phyloP scores from a whole-genome alignment of 92 coral and sea anemone species.

The Epizoanthus stellaris region DNA sequence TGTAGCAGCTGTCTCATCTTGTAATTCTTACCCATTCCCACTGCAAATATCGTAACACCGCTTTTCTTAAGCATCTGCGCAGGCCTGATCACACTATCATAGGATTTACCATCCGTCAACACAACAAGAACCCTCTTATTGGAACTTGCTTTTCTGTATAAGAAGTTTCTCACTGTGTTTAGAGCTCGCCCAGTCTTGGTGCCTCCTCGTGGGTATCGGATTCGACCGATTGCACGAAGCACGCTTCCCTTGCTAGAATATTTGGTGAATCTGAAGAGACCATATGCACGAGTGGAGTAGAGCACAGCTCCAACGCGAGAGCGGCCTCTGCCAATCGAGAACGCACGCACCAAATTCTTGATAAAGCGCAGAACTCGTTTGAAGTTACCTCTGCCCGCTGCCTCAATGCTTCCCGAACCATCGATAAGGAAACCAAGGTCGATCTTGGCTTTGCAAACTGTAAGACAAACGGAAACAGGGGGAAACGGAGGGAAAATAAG shows the following conservation, averaged over 20 bases:
- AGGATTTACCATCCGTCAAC: conserved; percentile 5
- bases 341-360: conserved; percentile 64
- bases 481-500: background rate
- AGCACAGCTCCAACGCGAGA: conserved; percentile 71
- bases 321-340: conserved; percentile 64
- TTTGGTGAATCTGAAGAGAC: conserved; percentile 60
- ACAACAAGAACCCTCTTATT: conserved; percentile 7
- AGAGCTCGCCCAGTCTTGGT: conserved; percentile 14
- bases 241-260: conserved; percentile 44
- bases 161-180: background rate
- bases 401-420: conserved; percentile 85
- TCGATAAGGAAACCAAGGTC: conserved; percentile 77
- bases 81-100: background rate
- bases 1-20: conserved; percentile 14
- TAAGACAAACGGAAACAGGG: background rate
- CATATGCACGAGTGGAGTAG: conserved; percentile 64
- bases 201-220: conserved; percentile 80
- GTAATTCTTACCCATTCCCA: conserved; percentile 16
- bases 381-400: conserved; percentile 69
- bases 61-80: background rate
- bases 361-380: conserved; percentile 77
- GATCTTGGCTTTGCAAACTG: conserved; percentile 60
- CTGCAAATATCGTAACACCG: background rate
- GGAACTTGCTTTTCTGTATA: background rate
- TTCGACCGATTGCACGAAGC: conserved; percentile 53